Percentiles rank a stretch among this genome's conserved stretches.
Evolutionary conservation across 2,113 vertebrate species (phyloP).

Genomic region (Paracyprichromis sp.): DNA sequence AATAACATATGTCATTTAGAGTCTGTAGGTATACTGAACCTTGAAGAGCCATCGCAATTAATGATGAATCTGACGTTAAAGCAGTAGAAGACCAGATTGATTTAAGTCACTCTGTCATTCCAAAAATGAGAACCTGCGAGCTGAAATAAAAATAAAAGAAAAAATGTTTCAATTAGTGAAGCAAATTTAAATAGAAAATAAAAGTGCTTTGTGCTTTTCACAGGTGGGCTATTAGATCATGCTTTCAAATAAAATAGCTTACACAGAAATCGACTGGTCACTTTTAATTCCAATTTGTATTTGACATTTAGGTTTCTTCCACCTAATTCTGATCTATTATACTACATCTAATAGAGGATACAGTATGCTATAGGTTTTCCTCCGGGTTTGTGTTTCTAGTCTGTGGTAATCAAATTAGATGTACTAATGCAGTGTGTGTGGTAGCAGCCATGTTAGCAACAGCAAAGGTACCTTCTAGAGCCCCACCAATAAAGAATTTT

Average conservation of each 20-base stretch:
- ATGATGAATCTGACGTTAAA: background rate
- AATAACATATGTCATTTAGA: background rate
- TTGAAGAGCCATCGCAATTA: background rate
- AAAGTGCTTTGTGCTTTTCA: background rate
- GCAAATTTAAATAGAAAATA: background rate
- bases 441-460: background rate
- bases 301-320: background rate
- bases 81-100: background rate
- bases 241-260: background rate
- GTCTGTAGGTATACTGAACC: background rate
- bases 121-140: background rate
- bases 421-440: background rate
- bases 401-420: slow-evolving; percentile 35
- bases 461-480: background rate
- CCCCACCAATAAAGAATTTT: rapidly evolving
- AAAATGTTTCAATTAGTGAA: background rate
- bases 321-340: background rate
- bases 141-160: background rate
- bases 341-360: background rate
- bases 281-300: background rate
- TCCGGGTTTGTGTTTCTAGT: slow-evolving; percentile 8
- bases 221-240: background rate
- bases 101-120: background rate
- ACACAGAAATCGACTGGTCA: slow-evolving; percentile 10
- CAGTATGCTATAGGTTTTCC: slow-evolving; percentile 2